Evolutionary conservation across 1,140 invertebrate genomes (phyloP).

Genomic region (Hypsibius dujardini): DNA sequence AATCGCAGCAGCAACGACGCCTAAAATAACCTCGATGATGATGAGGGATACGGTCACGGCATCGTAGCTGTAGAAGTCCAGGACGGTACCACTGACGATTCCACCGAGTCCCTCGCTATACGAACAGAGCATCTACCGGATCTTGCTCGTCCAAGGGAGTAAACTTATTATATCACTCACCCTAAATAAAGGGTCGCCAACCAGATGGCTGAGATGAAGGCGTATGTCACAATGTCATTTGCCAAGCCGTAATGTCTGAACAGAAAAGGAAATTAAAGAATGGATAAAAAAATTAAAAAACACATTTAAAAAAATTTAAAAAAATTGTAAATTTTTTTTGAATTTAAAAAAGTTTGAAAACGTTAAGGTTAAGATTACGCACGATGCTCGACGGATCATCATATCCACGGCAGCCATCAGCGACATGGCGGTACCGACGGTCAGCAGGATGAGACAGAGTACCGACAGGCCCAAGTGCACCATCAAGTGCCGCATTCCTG

Average conservation of each 20-base stretch:
- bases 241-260: background rate
- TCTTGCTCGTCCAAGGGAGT: background rate
- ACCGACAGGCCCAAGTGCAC: background rate
- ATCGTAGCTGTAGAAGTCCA: background rate
- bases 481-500: background rate
- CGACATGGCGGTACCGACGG: background rate
- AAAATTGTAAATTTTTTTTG: background rate
- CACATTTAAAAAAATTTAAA: background rate
- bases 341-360: background rate
- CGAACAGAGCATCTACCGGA: background rate
- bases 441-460: background rate
- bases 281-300: too few relatives aligned
- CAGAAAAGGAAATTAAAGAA: background rate
- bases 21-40: background rate
- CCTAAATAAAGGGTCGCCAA: slow-evolving; percentile 1
- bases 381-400: background rate
- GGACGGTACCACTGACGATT: slow-evolving; percentile 1
- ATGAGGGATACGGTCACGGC: background rate
- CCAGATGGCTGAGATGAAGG: slow-evolving; percentile 9
- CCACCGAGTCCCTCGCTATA: background rate
- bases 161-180: background rate
- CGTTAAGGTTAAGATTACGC: background rate
- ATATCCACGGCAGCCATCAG: background rate
- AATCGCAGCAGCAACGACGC: background rate
- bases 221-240: background rate